These are phyloP conservation scores for Sycobia sp. DNA, from an alignment of 1,140 invertebrate genomes.

Conservation along the genomic window DNA sequence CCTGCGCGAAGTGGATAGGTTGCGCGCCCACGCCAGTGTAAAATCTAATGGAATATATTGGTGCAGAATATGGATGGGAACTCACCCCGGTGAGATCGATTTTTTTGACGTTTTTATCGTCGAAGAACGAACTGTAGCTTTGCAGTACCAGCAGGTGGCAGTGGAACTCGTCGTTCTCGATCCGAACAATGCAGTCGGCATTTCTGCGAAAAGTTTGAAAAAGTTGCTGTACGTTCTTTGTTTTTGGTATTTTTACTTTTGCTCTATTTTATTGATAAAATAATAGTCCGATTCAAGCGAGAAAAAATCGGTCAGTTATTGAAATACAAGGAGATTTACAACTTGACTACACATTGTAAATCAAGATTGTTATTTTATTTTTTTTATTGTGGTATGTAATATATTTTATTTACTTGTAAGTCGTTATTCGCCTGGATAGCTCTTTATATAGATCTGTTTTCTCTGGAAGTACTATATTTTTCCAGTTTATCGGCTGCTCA, in stretches of 20 bases:
- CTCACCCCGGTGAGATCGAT: constrained; percentile 63
- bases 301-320: too few species aligned
- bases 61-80: constrained; percentile 8
- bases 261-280: too few species aligned
- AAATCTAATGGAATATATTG: neutral
- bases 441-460: constrained; percentile 66
- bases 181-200: constrained; percentile 64
- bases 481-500: constrained; percentile 62
- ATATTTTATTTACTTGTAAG: constrained; percentile 60
- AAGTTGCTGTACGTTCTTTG: too few species aligned
- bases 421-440: constrained; percentile 62
- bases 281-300: too few species aligned
- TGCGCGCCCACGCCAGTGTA: neutral
- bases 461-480: constrained; percentile 60
- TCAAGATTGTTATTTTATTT: too few species aligned
- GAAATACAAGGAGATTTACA: too few species aligned
- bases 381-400: too few species aligned
- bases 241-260: too few species aligned
- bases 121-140: constrained; percentile 66
- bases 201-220: constrained; percentile 65
- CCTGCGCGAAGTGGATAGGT: too few species aligned
- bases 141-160: constrained; percentile 68
- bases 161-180: constrained; percentile 65
- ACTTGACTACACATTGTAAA: too few species aligned
- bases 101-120: constrained; percentile 59